These are phyloP conservation scores for Aphidius colemani DNA, from an alignment of 2,888 invertebrate species.

Conservation along the genomic window DNA sequence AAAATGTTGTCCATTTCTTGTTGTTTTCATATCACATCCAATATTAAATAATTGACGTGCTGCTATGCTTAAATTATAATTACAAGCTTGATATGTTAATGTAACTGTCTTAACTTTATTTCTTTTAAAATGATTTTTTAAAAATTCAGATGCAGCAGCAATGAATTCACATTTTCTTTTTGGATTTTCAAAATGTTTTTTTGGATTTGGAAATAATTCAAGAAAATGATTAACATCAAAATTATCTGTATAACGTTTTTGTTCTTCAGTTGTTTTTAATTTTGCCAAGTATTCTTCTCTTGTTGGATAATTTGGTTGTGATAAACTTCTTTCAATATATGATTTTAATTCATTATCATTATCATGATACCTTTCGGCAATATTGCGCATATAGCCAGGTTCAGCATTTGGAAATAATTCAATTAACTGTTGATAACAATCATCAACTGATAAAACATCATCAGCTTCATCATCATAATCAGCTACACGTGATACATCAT, in stretches of 20 bases:
- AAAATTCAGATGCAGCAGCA: constrained; percentile 37
- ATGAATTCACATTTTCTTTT: constrained; percentile 34
- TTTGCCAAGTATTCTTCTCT: constrained; percentile 37
- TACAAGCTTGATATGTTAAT: constrained; percentile 28
- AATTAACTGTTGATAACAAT: constrained; percentile 38
- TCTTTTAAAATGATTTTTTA: constrained; percentile 38
- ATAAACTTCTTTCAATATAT: constrained; percentile 42
- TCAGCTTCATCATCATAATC: background rate
- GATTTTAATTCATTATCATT: constrained; percentile 35
- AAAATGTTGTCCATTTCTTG: constrained; percentile 30
- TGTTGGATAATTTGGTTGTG: constrained; percentile 45
- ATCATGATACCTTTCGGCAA: constrained; percentile 29
- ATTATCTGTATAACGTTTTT: constrained; percentile 57
- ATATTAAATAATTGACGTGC: constrained; percentile 35
- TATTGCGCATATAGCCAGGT: constrained; percentile 43
- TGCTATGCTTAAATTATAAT: constrained; percentile 44
- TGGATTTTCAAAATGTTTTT: constrained; percentile 46
- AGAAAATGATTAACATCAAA: constrained; percentile 60
- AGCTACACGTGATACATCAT: background rate
- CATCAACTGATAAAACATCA: constrained; percentile 28
- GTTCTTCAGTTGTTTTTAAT: constrained; percentile 50
- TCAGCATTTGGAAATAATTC: constrained; percentile 53
- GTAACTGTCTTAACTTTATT: constrained; percentile 38
- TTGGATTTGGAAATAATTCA: constrained; percentile 60
- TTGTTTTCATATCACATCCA: constrained; percentile 38